phyloP scores from a whole-genome alignment of 2,888 invertebrate genomes.

The Ophion obscuratus region DNA sequence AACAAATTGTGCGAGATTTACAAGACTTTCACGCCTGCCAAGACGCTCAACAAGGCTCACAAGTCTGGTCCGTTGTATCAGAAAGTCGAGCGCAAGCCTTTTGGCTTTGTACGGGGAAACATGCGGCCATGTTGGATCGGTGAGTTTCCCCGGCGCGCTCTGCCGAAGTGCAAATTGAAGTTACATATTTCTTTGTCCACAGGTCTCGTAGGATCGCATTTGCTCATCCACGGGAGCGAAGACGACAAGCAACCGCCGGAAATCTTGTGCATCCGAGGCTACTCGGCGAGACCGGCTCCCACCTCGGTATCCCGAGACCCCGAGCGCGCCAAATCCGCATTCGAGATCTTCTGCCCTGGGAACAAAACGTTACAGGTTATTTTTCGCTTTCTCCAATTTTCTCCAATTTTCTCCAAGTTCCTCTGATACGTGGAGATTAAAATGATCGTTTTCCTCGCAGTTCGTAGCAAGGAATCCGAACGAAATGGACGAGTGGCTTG shows the following conservation, averaged over 20 bases:
- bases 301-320: conserved; percentile 73
- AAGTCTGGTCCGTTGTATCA: conserved; percentile 76
- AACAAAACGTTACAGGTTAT: conserved; percentile 77
- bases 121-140: conserved; percentile 77
- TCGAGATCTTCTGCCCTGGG: conserved; percentile 80
- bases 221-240: conserved; percentile 79
- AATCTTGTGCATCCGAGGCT: conserved; percentile 77
- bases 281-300: conserved; percentile 78
- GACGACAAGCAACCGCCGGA: conserved; percentile 76
- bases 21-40: conserved; percentile 72
- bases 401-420: background rate
- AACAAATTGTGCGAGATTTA: conserved; percentile 72
- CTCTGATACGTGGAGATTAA: background rate
- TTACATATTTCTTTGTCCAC: conserved; percentile 36
- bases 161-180: background rate
- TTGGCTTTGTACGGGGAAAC: conserved; percentile 73
- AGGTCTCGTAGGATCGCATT: conserved; percentile 77
- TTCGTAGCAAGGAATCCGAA: conserved; percentile 77
- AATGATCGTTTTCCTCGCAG: conserved; percentile 58
- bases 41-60: conserved; percentile 71
- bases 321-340: conserved; percentile 78
- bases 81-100: conserved; percentile 64
- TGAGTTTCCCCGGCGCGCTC: conserved; percentile 52
- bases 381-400: background rate
- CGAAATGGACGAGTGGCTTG: conserved; percentile 82